phyloP scores from a whole-genome alignment of 2,113 vertebrate genomes.

The Meleagris gallopavo region DNA sequence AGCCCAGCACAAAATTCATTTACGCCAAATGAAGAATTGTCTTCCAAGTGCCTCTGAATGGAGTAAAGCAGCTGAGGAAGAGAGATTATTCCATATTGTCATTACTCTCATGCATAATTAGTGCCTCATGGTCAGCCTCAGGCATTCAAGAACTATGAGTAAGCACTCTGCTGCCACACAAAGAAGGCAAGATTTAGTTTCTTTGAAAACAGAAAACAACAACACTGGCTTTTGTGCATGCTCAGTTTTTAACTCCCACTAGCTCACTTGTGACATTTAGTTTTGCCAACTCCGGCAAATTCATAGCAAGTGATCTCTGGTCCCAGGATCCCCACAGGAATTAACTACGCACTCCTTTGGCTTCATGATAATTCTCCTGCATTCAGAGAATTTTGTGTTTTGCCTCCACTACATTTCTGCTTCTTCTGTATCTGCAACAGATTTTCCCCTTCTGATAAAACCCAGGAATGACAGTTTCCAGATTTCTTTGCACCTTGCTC shows the following conservation, averaged over 20 bases:
- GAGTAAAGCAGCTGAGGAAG: background rate
- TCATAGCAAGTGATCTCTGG: background rate
- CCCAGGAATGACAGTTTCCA: background rate
- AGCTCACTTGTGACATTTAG: conserved; percentile 16
- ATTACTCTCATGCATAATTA: background rate
- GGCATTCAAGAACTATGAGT: background rate
- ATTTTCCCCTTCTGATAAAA: background rate
- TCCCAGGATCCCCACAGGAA: background rate
- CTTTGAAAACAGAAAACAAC: conserved; percentile 8
- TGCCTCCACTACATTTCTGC: background rate
- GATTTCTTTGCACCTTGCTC: background rate
- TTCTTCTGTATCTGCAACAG: background rate
- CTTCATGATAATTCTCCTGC: background rate
- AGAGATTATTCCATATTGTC: background rate
- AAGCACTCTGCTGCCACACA: background rate
- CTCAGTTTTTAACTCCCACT: conserved; percentile 27
- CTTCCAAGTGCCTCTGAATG: background rate
- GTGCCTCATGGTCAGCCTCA: background rate
- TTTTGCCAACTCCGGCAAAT: conserved; percentile 13
- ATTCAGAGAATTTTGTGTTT: background rate
- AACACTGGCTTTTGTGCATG: background rate
- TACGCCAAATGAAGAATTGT: background rate
- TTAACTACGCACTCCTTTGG: background rate
- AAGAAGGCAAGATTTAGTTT: background rate
- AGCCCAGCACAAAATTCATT: background rate